These are phyloP conservation scores for Netelia fuscicornis DNA, from an alignment of 2,888 invertebrate genomes.

Conservation along the genomic window DNA sequence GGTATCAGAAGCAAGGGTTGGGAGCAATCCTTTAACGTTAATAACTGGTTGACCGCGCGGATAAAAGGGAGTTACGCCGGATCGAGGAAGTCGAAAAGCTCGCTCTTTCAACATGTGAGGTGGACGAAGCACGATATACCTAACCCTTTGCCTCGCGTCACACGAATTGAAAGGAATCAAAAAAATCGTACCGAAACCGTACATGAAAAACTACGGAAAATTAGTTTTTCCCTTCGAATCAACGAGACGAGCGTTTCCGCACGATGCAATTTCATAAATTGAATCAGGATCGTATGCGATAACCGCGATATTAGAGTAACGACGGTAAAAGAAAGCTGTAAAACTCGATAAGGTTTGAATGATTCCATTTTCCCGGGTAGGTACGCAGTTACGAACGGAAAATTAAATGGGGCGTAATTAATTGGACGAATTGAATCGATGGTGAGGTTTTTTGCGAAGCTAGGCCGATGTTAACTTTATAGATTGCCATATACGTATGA, in stretches of 20 bases:
- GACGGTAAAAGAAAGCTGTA: too few species aligned
- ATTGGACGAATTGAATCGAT: too few species aligned
- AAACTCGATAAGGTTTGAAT: too few species aligned
- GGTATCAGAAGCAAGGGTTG: slow-evolving; percentile 24
- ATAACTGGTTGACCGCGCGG: slow-evolving; percentile 54
- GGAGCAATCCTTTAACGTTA: slow-evolving; percentile 60
- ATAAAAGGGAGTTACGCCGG: slow-evolving; percentile 35
- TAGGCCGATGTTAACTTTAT: too few species aligned
- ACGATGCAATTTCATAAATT: background rate
- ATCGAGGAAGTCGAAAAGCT: slow-evolving; percentile 25
- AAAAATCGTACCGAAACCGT: background rate
- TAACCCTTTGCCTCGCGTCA: slow-evolving; percentile 15
- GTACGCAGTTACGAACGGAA: too few species aligned
- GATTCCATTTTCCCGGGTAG: too few species aligned
- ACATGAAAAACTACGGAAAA: slow-evolving; percentile 30
- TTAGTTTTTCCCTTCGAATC: slow-evolving; percentile 20
- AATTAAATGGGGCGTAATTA: too few species aligned
- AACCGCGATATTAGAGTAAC: too few species aligned
- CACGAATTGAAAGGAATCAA: background rate
- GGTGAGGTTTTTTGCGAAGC: too few species aligned
- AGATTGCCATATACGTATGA: too few species aligned
- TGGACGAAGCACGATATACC: background rate
- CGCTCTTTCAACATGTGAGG: background rate
- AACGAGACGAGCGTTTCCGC: background rate
- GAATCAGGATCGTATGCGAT: background rate